Base-by-base conservation (phyloP, 1,140 invertebrate species). In the Plectus sambesii region DNA sequence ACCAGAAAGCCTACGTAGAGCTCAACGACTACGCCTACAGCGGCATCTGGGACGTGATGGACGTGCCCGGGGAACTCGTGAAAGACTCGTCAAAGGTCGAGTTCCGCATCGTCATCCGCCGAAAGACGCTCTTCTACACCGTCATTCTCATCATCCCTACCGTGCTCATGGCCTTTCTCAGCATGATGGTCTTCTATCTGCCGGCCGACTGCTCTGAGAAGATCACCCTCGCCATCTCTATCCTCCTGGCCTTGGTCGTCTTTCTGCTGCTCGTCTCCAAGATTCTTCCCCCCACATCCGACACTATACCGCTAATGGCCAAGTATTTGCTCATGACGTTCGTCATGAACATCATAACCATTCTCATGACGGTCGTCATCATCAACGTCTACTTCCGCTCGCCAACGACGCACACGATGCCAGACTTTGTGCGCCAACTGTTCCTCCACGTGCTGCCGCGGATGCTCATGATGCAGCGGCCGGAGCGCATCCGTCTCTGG, bases 351-450 rank as follows among this genome's bases (percentile, higher is more conserved):
- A 96, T 93, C 25, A 83, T 96, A 53, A 90, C 88, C 77, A 96
- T 98, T 73, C 75, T 97, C 42, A 51, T 93, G 3, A 97, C 92
- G 0, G 90, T 97, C 20, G 82, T 98, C 61, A 94, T 98, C 61
- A 96, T 99, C 64, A 99, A 99, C 70, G 90, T 88, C 82, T 97
- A 98, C 69, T 99, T 96, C 75, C 78, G 92, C 67, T 90, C 90
- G 17, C 89, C 90, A 1, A 70, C 79, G 23, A 83, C 82, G 3
- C 81, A 83, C 62, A 71, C 83, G 60, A 94, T 96, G 89, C 88
- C 89, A 4, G 81, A 85, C 59, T 86, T 86, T 81, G 89, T 93
- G 58, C 78, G 87, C 30, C 80, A 82, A 42, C 80, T 92, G 29
- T 96, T 96, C 72, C 78, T 96, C 12, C 84, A 90, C 69, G 86